Evolutionary conservation across 1,140 invertebrate species (phyloP).

Genomic region (Caenorhabditis latens): DNA sequence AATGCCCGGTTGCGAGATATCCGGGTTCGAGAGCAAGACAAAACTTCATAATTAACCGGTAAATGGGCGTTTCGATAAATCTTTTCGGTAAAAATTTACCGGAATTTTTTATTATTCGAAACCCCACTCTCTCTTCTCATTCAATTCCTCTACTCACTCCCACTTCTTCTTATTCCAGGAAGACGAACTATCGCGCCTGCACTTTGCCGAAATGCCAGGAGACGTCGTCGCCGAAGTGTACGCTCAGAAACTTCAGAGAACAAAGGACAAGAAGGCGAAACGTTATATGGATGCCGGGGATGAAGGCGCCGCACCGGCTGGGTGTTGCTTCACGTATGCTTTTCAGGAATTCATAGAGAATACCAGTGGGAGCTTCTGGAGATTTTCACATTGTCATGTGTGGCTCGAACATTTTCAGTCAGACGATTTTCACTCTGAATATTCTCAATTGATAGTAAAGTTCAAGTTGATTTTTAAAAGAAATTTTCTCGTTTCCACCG

Average conservation of each 20-base stretch:
- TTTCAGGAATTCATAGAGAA: background rate
- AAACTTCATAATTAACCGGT: too few relatives aligned
- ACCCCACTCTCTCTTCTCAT: background rate
- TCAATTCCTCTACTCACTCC: background rate
- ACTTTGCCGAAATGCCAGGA: conserved; percentile 62
- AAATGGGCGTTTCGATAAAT: too few relatives aligned
- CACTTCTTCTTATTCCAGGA: background rate
- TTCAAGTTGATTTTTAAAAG: too few relatives aligned
- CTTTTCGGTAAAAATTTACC: too few relatives aligned
- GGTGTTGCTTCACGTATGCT: conserved; percentile 21
- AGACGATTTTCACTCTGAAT: too few relatives aligned
- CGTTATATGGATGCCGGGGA: background rate
- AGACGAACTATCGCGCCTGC: conserved; percentile 55
- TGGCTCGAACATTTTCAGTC: too few relatives aligned
- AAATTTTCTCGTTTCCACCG: too few relatives aligned
- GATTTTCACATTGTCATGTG: too few relatives aligned
- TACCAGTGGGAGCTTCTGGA: background rate
- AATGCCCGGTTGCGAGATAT: too few relatives aligned
- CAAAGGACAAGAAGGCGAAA: conserved; percentile 9
- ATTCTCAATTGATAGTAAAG: too few relatives aligned
- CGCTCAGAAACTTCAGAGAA: conserved; percentile 53
- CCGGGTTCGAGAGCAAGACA: too few relatives aligned
- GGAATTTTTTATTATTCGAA: background rate
- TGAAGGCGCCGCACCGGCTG: background rate
- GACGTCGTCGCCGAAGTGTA: conserved; percentile 64